Conservation (phyloP, 2,888 invertebrate genomes). For the Volucella inanis region DNA sequence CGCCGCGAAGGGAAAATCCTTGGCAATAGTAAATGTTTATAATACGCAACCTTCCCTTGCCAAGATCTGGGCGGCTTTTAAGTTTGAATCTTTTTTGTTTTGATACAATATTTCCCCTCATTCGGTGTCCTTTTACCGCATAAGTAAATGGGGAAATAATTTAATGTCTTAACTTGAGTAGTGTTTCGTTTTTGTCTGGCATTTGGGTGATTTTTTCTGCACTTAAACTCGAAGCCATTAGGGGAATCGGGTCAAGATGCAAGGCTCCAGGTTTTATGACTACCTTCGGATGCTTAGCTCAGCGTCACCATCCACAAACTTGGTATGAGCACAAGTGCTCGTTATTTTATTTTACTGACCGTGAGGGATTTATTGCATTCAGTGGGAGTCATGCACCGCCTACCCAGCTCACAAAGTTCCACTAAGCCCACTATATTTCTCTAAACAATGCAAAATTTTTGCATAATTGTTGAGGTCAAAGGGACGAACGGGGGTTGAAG, state of each 20-base stretch:
- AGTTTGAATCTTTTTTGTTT: conserved; percentile 43
- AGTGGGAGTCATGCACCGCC: conserved; percentile 22
- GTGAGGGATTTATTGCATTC: conserved; percentile 69
- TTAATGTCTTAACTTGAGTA: not conserved
- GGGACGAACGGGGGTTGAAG: not conserved
- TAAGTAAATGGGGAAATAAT: conserved; percentile 63
- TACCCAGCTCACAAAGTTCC: not conserved
- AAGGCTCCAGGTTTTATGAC: conserved; percentile 73
- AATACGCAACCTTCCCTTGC: conserved; percentile 70
- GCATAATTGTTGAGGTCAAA: conserved; percentile 50
- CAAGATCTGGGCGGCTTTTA: conserved; percentile 63
- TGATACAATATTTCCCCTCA: not conserved
- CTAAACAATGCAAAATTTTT: conserved; percentile 67
- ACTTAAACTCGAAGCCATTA: conserved; percentile 58
- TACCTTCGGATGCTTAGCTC: conserved; percentile 36
- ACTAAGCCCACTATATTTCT: conserved; percentile 29
- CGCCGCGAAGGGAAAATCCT: conserved; percentile 34
- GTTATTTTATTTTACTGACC: conserved; percentile 73
- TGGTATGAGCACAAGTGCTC: conserved; percentile 49
- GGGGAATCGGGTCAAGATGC: conserved; percentile 73
- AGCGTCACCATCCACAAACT: conserved; percentile 9
- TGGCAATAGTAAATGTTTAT: conserved; percentile 73
- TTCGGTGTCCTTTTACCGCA: conserved; percentile 61
- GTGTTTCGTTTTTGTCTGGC: conserved; percentile 30
- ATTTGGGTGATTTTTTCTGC: conserved; percentile 40